Evolutionary conservation across 2,888 invertebrate genomes (phyloP).

Genomic region (Stenotaenia linearis): DNA sequence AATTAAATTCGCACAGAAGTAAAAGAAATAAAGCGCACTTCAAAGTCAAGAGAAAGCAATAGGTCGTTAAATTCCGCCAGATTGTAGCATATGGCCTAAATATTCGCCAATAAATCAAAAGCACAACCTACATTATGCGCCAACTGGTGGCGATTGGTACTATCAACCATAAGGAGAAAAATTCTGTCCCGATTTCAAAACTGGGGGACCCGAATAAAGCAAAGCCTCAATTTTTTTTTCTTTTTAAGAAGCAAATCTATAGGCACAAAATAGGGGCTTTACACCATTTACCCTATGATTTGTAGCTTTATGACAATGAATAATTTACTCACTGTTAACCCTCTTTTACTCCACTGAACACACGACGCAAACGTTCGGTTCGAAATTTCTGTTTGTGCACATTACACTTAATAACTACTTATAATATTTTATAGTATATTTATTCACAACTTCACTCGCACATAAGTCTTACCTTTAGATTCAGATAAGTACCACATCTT

Average conservation of each 20-base stretch:
- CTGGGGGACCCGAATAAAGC: neutral
- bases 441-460: neutral
- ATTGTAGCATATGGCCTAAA: conserved; percentile 29
- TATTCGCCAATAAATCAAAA: conserved; percentile 28
- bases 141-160: neutral
- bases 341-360: neutral
- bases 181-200: neutral
- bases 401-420: neutral
- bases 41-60: neutral
- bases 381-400: neutral
- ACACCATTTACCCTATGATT: neutral
- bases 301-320: neutral
- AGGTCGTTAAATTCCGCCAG: neutral
- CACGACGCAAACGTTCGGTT: neutral
- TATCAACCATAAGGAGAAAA: neutral
- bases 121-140: neutral
- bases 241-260: neutral
- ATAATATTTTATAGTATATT: neutral
- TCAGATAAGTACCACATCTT: neutral
- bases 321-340: neutral
- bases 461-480: neutral
- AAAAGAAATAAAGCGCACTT: neutral
- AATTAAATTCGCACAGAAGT: neutral
- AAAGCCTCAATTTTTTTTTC: neutral
- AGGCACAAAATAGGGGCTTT: neutral